Base-by-base conservation (phyloP, 2,888 invertebrate species). In the Phytoseiulus persimilis region DNA sequence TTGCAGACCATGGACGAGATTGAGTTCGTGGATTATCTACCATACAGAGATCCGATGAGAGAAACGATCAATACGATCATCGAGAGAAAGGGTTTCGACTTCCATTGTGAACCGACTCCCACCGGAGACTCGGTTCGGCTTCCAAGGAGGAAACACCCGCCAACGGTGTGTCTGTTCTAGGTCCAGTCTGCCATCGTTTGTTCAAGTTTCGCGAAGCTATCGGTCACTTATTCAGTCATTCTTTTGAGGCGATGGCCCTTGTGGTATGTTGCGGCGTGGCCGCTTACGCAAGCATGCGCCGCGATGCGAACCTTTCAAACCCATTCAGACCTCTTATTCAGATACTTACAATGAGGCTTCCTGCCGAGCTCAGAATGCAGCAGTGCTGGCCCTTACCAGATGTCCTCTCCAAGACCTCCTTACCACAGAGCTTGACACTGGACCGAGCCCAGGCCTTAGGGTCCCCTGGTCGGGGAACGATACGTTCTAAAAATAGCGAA, bases 21-120 rank as follows among this genome's bases (percentile, higher is more conserved):
- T 18, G 87, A 87, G 87, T 87, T 87, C 33, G 32, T 87, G 39
- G 87, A 87, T 33, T 87, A 14, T 31, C 5, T 87, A 28, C 87
- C 87, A 11, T 11, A 87, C 32, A 31, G 87, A 31, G 87, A 87
- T 45, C 32, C 87, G 31, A 87, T 87, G 87, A 31, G 33, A 33
- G 33, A 87, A 6, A 32, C 87, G n/a, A 87, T 87, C 33, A 87
- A 31, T 28, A 39, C 87, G 33, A 87, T 87, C 87, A 31, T 87
- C 45, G 87, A 87, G 87, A 33, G 87, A 33, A 87, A 87, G 45
- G 23, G 11, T n/a, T 87, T 87, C 23, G 87, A 87, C n/a, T 28
- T 32, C n/a, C 32, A 45, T n/a, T 33, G 14, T 33, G 87, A 87
- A n/a, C 33, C 32, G 6, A 32, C 5, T 31, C 87, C 28, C n/a